phyloP scores from a whole-genome alignment of 2,888 invertebrate genomes.

The Ernsta delagoae region DNA sequence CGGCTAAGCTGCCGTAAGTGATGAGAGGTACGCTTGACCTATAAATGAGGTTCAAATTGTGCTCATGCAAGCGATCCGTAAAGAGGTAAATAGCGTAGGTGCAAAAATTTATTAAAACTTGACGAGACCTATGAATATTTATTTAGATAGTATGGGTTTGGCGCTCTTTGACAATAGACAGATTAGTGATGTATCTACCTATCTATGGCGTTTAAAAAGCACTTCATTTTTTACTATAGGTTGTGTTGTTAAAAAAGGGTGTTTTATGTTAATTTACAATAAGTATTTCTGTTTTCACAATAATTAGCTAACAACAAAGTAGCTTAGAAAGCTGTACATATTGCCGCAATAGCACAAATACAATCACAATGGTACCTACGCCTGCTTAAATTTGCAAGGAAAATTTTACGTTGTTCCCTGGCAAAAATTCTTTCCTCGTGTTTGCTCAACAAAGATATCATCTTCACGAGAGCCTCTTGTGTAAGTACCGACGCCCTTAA shows the following conservation, averaged over 20 bases:
- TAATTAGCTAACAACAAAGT: not conserved
- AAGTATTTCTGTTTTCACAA: too few relatives aligned
- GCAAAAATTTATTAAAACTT: not conserved
- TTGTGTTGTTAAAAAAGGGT: too few relatives aligned
- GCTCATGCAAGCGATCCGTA: slow-evolving; percentile 6
- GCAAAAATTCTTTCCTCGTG: slow-evolving; percentile 22
- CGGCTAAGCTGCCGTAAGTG: slow-evolving; percentile 41
- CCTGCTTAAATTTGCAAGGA: not conserved
- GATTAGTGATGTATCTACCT: not conserved
- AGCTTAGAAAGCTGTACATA: not conserved
- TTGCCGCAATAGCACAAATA: not conserved
- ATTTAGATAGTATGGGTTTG: not conserved
- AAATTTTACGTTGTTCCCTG: slow-evolving; percentile 10
- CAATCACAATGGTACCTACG: too few relatives aligned
- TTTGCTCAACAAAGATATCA: slow-evolving; percentile 20
- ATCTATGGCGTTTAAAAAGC: not conserved
- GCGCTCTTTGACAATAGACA: not conserved
- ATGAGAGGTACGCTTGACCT: slow-evolving; percentile 34
- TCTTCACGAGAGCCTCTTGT: slow-evolving; percentile 20
- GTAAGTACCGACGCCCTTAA: slow-evolving; percentile 19
- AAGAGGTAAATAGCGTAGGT: slow-evolving; percentile 17
- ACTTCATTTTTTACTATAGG: too few relatives aligned
- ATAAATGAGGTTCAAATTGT: slow-evolving; percentile 30
- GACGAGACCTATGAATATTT: not conserved
- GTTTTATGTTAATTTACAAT: too few relatives aligned